Percentiles rank a stretch among this genome's conserved stretches.
Evolutionary conservation across 2,113 vertebrate genomes (phyloP).

Genomic region (Chamaetylas fuelleborni): DNA sequence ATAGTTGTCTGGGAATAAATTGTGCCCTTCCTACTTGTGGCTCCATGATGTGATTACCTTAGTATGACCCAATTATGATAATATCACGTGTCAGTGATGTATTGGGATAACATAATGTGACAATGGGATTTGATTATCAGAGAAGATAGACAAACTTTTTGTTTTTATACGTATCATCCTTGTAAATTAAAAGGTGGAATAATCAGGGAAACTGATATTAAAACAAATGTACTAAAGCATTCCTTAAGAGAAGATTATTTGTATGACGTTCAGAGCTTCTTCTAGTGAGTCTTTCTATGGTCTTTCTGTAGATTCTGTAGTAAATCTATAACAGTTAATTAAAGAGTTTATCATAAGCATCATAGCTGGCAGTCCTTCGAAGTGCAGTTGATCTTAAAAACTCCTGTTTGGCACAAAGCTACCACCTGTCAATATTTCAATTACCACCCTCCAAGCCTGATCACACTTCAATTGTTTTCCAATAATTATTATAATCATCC

Average conservation of each 20-base stretch:
- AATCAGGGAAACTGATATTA: neutral
- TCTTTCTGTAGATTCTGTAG: neutral
- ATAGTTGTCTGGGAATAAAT: neutral
- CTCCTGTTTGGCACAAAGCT: slow-evolving; percentile 81
- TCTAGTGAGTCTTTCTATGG: neutral
- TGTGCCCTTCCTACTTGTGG: neutral
- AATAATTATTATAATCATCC: slow-evolving; percentile 86
- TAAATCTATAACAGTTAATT: neutral
- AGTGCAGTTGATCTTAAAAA: slow-evolving; percentile 60
- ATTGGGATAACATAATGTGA: neutral
- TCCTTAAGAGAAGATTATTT: neutral
- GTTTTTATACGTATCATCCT: neutral
- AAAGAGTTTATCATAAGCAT: slow-evolving; percentile 12
- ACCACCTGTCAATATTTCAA: slow-evolving; percentile 78
- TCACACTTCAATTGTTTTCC: slow-evolving; percentile 83
- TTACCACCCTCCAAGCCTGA: slow-evolving; percentile 71
- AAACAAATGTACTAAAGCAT: neutral
- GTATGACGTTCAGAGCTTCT: neutral
- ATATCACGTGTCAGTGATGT: neutral
- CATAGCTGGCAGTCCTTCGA: slow-evolving; percentile 41
- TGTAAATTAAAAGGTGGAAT: neutral
- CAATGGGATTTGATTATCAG: neutral
- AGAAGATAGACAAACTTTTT: neutral
- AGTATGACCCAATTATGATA: neutral
- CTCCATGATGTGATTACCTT: neutral